Evolutionary conservation across 2,113 vertebrate genomes (phyloP), one percentile per base, ranked within the genome.

Genomic region (Microcebus ravelobensis): DNA sequence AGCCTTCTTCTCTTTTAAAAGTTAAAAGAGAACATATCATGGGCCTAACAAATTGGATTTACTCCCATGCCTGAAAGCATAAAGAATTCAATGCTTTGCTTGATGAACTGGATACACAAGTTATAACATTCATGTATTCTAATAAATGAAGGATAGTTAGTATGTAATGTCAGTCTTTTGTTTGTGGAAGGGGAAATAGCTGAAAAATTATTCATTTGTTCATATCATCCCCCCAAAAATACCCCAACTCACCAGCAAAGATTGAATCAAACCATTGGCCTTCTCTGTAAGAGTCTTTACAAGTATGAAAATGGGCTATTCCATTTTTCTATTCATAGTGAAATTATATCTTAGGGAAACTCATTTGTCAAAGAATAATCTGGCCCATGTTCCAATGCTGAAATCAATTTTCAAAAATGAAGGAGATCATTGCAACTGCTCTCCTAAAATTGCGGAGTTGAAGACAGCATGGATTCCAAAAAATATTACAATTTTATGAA

Each of bases 381-480:
- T 91, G 83, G 29, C 36, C 68, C 34, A 90, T 55, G 91, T 87
- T 83, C 67, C 67, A 31, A 36, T 67, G 73, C 29, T 86, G 42
- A 97, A 97, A 82, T 94, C 77, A 95, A 83, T 94, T 92, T 91
- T 85, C 67, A 95, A 57, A 94, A 94, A 88, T 95, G 50, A 92
- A 90, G 97, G 48, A 23, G 17, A 55, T 94, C 52, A 45, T 31
- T 73, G 71, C 65, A 96, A 96, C 55, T 71, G 31, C n/a, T 90
- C 57, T 87, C 73, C 57, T 6, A 68, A 95, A 80, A 84, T 23
- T 91, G 14, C 67, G 39, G 57, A 23, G 10, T 42, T 80, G 71
- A 97, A 91, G 68, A 88, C 34, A 81, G 65, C 7, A 18, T 31
- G 39, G 67, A 61, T 91, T 84, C 36, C 4, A 73, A 71, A 88